Base-by-base conservation (phyloP, 2,797 vertebrate genomes). In the Gadopsis marmoratus region DNA sequence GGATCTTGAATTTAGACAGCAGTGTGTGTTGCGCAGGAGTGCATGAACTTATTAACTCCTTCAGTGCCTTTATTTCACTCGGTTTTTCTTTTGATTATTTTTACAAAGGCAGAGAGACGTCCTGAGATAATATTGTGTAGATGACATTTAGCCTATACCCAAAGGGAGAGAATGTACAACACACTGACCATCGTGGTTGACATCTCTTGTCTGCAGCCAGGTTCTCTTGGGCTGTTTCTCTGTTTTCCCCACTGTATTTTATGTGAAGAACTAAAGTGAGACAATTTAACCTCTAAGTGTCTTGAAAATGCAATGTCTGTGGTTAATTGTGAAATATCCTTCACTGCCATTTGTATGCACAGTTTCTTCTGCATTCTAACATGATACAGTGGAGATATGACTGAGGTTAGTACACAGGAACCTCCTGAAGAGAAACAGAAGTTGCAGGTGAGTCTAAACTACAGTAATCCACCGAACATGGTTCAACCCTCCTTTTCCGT, bases 11-110 rank as follows among this genome's bases (percentile, higher is more conserved):
- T 51, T 35, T 9, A 60, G 29, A 55, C 76, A 64, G 67, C 56
- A 66, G 35, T 43, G 55, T 33, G 39, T 50, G 26, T 17, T 45
- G 62, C 26, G 48, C 59, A 74, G 55, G 17, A 62, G 50, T 39
- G 29, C 12, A 33, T 50, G 41, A 60, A 56, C 54, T n/a, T 47
- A 63, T 87, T 85, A 87, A 92, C 91, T 71, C 61, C 1, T 76
- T 85, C 76, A 56, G 2, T 48, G 17, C 77, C 9, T 62, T 51
- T 4, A 50, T 11, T 58, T 51, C 11, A 37, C 4, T 11, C 12
- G n/a, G 19, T 47, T 72, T 54, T n/a, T 45, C 26, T 26, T 26
- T 26, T 26, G 26, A 26, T 26, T 26, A 26, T 26, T 72, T 48
- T 35, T 37, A 41, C 37, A 33, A 9, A 21, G 19, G 26, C 45